Evolutionary conservation across 2,797 vertebrate genomes (phyloP), one percentile per base, ranked within the genome.

Genomic region (Aselliscus stoliczkanus): DNA sequence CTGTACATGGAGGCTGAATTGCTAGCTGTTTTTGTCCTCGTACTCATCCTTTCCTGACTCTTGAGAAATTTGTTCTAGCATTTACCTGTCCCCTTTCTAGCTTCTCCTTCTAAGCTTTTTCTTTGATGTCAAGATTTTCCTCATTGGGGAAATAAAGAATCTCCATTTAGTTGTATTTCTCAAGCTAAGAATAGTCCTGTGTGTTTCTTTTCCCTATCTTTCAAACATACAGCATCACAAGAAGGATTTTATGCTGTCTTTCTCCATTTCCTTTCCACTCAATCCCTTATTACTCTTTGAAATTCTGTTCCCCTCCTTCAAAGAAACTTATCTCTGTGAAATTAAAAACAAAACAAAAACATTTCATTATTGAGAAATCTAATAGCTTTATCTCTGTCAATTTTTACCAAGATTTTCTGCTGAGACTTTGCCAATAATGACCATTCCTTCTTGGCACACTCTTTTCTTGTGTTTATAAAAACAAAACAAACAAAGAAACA

Each of bases 231-330:
- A 25, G 37, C 52, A 82, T 85, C 62, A 76, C 47, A 65, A 47
- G 9, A n/a, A 54, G 15, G 4, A 27, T 79, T 93, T 50, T 39
- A 86, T 60, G 34, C 12, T 89, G 13, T 27, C 52, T 77, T 67
- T 77, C 34, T 82, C 54, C 21, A 50, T 39, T 95, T 83, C 34
- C 29, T 96, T 87, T 95, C 31, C 39, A 64, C 7, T 64, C 44
- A 93, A 31, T 94, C 29, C 65, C 39, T 72, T 96, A 56, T 37
- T 88, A 44, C 18, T 85, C n/a, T 89, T 79, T 77, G 54, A 54
- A 95, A 80, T 29, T 93, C 17, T 89, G 29, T 29, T 97, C 96
- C 93, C 34, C 29, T 92, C 54, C 37, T 37, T 92, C 21, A 93
- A 80, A 82, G 54, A 86, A 79, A 58, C 18, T 75, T 83, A 13